A percentile compares a stretch with the other conserved stretches of the same genome.
Conservation (phyloP, 2,113 vertebrate genomes). For the Numenius arquata region DNA sequence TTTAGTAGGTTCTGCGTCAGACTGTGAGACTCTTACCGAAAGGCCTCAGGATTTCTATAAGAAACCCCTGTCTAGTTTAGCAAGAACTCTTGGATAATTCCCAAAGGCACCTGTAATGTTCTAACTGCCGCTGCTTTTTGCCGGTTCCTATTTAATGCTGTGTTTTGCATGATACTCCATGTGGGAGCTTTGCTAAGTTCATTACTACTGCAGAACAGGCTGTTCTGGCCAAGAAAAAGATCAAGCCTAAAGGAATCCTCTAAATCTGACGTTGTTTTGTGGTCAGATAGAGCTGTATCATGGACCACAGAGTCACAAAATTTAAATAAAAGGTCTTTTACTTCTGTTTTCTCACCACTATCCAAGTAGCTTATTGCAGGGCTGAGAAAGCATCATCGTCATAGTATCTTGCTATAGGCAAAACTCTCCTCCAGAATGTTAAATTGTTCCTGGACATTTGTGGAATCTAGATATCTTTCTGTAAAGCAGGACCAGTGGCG, state of each 20-base stretch:
- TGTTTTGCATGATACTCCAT: background rate
- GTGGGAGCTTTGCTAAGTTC: background rate
- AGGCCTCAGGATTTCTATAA: background rate
- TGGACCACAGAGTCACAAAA: background rate
- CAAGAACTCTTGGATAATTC: background rate
- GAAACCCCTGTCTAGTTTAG: background rate
- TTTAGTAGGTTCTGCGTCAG: background rate
- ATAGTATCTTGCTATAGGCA: background rate
- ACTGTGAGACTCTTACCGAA: background rate
- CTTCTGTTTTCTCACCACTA: background rate
- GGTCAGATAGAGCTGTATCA: background rate
- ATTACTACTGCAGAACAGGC: background rate
- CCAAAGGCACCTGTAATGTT: background rate
- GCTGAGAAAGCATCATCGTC: background rate
- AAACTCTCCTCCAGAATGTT: background rate
- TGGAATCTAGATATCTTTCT: background rate
- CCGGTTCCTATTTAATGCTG: background rate
- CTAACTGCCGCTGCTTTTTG: background rate
- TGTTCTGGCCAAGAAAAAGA: background rate
- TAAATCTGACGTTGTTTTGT: background rate
- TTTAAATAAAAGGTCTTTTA: background rate
- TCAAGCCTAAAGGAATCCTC: background rate
- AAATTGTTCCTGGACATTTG: background rate
- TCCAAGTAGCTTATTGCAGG: background rate
- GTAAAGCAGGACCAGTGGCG: background rate